A percentile compares a stretch with the other conserved stretches of the same genome.
phyloP scores from a whole-genome alignment of 2,888 invertebrate genomes.

The Papilio protenor region DNA sequence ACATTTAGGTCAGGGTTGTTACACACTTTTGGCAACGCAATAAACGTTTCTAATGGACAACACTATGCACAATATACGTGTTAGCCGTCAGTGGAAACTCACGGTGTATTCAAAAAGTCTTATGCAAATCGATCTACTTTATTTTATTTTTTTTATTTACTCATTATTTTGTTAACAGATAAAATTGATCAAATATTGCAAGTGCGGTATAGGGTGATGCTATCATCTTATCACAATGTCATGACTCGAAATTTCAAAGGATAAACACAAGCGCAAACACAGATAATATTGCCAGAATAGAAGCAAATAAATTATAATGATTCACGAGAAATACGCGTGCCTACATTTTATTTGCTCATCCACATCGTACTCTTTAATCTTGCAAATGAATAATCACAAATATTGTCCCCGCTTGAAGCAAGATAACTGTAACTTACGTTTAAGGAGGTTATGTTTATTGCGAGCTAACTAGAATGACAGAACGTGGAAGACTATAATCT shows the following conservation, averaged over 20 bases:
- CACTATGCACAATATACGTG: not conserved
- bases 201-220: not conserved
- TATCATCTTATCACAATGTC: slow-evolving; percentile 26
- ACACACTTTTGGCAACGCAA: not conserved
- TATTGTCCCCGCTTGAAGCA: not conserved
- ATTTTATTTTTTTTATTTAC: not conserved
- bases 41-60: not conserved
- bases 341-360: slow-evolving; percentile 8
- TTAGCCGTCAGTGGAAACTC: not conserved
- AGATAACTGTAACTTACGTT: not conserved
- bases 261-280: slow-evolving; percentile 14
- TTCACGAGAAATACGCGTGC: slow-evolving; percentile 21
- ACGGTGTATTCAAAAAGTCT: not conserved
- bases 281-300: slow-evolving; percentile 21
- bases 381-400: slow-evolving; percentile 7
- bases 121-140: not conserved
- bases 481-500: not conserved
- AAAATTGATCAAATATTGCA: not conserved
- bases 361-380: slow-evolving; percentile 16
- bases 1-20: slow-evolving; percentile 32
- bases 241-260: slow-evolving; percentile 27
- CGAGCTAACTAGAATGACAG: not conserved
- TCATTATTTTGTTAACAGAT: slow-evolving; percentile 3
- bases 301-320: slow-evolving; percentile 25
- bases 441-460: slow-evolving; percentile 5